A percentile compares a stretch with the other conserved stretches of the same genome.
Conservation (phyloP, 2,797 vertebrate species). For the Pyrrhura leucotis region DNA sequence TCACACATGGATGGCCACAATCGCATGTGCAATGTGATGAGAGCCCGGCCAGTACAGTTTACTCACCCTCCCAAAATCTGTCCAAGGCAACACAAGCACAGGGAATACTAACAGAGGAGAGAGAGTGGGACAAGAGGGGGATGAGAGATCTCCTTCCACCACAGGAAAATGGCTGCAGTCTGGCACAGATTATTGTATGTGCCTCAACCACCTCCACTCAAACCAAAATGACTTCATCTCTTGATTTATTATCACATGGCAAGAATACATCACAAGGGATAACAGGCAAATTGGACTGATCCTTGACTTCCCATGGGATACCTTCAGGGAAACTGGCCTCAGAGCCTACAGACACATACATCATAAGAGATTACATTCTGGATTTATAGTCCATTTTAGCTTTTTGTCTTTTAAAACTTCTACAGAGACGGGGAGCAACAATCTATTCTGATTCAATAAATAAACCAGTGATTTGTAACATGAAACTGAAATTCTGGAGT, state of each 20-base stretch:
- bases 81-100: background rate
- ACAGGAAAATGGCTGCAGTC: background rate
- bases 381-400: background rate
- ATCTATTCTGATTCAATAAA: background rate
- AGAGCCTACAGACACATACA: background rate
- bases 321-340: background rate
- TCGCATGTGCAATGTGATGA: fast-evolving
- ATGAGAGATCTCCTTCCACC: background rate
- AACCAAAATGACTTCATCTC: background rate
- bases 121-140: background rate
- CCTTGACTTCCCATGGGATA: background rate
- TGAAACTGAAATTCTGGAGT: background rate
- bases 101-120: background rate
- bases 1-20: background rate
- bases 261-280: background rate
- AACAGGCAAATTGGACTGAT: background rate
- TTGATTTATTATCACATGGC: background rate
- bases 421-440: background rate
- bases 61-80: background rate
- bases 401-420: background rate
- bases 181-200: background rate
- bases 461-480: background rate
- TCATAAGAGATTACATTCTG: background rate
- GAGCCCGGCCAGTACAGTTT: background rate
- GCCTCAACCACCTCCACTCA: background rate